Evolutionary conservation across 2,888 invertebrate species (phyloP), one percentile per base, ranked within the genome.

Genomic region (Tetheella fluctuosa): DNA sequence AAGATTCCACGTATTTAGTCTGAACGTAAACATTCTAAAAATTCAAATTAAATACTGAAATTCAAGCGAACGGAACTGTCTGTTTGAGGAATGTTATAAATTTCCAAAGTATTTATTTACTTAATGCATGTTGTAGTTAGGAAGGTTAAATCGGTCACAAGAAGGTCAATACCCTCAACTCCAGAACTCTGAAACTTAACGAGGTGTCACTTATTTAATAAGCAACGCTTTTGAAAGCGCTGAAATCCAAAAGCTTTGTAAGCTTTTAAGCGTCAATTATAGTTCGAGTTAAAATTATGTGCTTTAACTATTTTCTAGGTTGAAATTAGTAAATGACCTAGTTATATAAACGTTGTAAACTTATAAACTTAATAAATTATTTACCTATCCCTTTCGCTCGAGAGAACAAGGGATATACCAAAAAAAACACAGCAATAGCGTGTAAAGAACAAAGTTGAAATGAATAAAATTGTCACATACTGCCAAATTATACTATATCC

Each of bases 231-330:
- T 48, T 48, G 48, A 48, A 10, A 2, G 8, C 15, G 48, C 20
- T 20, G 20, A 48, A 48, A 48, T n/a, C 2, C 48, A n/a, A 48
- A 48, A 48, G 20, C 48, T 48, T 48, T 48, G 48, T 48, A 10
- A 48, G 48, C n/a, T 17, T 48, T 48, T 10, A 48, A 48, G 20
- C 4, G n/a, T 48, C 48, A 48, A 48, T n/a, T 39, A 48, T 48
- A 48, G 8, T 48, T 15, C n/a, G n/a, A 15, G 48, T 48, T 20
- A 10, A 15, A 42, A 42, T 42, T 42, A 17, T 15, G 42, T 20
- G 48, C 48, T 48, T 8, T 1, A 48, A 48, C 20, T 48, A 48
- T 20, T 42, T 15, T 48, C 20, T 1, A 39, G 2, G 20, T 20
- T 48, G 17, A 6, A 17, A 20, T 48, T 48, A 10, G 42, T 20